These are phyloP conservation scores for Apodemia arnacis DNA, from an alignment of 2,888 invertebrate species.

Conservation along the genomic window DNA sequence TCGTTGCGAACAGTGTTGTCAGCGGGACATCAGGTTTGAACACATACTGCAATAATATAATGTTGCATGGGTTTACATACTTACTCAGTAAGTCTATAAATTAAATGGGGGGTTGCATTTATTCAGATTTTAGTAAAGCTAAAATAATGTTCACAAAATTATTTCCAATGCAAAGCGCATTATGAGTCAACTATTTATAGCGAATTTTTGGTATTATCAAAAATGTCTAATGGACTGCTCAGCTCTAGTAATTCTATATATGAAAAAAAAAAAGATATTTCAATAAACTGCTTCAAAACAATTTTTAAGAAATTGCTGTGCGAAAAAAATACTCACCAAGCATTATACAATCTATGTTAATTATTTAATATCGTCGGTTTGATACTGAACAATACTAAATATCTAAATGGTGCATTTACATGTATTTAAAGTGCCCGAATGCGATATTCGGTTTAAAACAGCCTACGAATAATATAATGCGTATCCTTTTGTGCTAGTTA, in stretches of 20 bases:
- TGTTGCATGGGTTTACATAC: constrained; percentile 46
- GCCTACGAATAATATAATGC: no score
- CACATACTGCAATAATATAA: constrained; percentile 45
- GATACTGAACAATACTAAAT: constrained; percentile 9
- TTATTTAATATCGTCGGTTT: constrained; percentile 3
- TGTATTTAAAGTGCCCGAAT: not conserved
- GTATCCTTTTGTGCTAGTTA: not conserved
- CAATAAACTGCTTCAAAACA: constrained; percentile 10
- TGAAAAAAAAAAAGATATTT: constrained; percentile 6
- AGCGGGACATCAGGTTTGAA: constrained; percentile 90
- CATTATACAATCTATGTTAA: constrained; percentile 8
- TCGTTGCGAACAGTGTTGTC: constrained; percentile 89
- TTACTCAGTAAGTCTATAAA: constrained; percentile 6
- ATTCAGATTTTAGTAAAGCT: constrained; percentile 12
- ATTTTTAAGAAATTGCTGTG: constrained; percentile 63
- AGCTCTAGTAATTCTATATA: constrained; percentile 25
- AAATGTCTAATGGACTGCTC: constrained; percentile 25
- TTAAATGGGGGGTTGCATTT: not conserved
- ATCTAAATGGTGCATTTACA: not conserved
- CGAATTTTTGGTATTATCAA: constrained; percentile 56
- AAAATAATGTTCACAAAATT: constrained; percentile 34
- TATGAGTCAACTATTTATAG: constrained; percentile 42
- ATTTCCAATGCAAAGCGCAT: constrained; percentile 54
- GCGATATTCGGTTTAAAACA: no score
- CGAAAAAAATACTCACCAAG: constrained; percentile 58